These are phyloP conservation scores for Molossus alvarezi DNA, from an alignment of 2,797 vertebrate genomes.

Conservation along the genomic window DNA sequence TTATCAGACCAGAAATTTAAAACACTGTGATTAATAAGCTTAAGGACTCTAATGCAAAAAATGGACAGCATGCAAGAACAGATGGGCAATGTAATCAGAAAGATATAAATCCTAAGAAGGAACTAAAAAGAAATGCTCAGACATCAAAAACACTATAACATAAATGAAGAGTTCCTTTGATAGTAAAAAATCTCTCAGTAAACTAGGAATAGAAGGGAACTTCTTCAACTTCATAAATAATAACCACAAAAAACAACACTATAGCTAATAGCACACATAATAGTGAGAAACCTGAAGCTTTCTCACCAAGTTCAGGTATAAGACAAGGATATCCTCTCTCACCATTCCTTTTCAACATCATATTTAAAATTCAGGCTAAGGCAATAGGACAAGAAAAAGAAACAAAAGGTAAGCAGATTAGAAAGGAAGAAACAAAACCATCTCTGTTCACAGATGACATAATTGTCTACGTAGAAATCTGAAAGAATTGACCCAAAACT, in stretches of 20 bases:
- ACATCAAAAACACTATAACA: not conserved
- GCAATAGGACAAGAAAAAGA: not conserved
- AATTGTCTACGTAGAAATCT: not conserved
- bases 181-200: not conserved
- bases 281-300: not conserved
- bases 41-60: not conserved
- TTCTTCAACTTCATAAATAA: not conserved
- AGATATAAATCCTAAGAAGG: not conserved
- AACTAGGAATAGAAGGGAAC: not conserved
- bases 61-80: not conserved
- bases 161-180: not conserved
- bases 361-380: not conserved
- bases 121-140: not conserved
- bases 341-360: not conserved
- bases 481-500: not conserved
- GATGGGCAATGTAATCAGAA: not conserved
- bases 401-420: not conserved
- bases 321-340: not conserved
- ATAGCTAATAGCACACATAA: not conserved
- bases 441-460: not conserved
- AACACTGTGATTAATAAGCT: not conserved
- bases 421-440: not conserved
- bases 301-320: not conserved
- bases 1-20: not conserved
- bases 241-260: not conserved